Base-by-base conservation (phyloP, 2,113 vertebrate genomes). In the Phycodurus eques region DNA sequence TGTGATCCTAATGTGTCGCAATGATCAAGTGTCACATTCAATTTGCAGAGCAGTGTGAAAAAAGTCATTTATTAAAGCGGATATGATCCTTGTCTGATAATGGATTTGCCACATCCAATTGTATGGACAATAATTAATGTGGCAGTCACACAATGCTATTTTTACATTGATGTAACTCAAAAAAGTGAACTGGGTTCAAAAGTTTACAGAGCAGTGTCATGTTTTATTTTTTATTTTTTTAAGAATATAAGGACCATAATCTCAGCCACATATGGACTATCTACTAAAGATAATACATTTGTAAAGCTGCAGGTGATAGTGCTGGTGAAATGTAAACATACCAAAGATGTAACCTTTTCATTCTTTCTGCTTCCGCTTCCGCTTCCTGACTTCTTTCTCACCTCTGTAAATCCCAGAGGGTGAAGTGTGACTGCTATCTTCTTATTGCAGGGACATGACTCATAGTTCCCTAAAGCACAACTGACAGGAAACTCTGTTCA, bases 391-490 rank as follows among this genome's bases (percentile, higher is more conserved):
- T 74, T 8, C 63, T 73, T 68, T 83, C 78, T 77, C 63, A 75
- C 71, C 79, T 71, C 68, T 8, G n/a, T 27, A 10, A 60, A 31
- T 79, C 72, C 72, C 68, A 39, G 35, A 14, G 76, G 79, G 86
- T 59, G 72, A 80, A 67, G 82, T 67, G 73, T 39, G 49, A 71
- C 72, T 59, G 83, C 90, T 92, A 92, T 93, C 91, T 91, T 72
- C 56, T 51, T 20, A 57, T 64, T 73, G 79, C 91, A 92, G 83
- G 77, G 64, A 74, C 68, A 66, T 65, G 22, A 60, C 80, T 75
- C 76, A 19, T 33, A 20, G 67, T 72, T 44, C 64, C 71, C 71
- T 56, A 60, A 46, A 39, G 19, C 68, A 47, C 57, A 73, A 76
- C 76, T 70, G 81, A 80, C 88, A 89, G 88, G 88, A 90, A 88